Evolutionary conservation across 2,113 vertebrate species (phyloP).

Genomic region (Dipodomys ordii): DNA sequence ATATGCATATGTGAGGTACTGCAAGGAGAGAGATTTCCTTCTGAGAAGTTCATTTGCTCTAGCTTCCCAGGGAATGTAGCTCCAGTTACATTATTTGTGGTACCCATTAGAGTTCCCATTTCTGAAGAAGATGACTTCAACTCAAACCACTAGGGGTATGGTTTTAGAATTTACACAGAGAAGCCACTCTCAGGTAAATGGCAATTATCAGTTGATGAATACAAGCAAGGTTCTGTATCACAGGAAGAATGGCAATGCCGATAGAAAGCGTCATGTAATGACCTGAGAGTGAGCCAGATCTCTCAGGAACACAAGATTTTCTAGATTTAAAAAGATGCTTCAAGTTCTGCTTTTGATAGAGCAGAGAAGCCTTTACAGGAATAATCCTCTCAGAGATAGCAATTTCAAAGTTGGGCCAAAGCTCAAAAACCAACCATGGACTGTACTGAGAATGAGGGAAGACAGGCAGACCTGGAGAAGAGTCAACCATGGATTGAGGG

Average conservation of each 20-base stretch:
- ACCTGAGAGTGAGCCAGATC: constrained; percentile 75
- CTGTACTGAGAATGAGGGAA: neutral
- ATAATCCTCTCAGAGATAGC: too few species aligned
- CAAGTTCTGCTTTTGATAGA: neutral
- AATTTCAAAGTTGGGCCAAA: neutral
- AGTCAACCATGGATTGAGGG: neutral
- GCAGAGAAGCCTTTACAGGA: neutral
- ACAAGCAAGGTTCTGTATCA: constrained; percentile 79
- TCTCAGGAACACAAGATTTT: neutral
- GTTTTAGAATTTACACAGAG: constrained; percentile 78
- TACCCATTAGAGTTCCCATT: constrained; percentile 27
- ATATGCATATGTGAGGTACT: neutral
- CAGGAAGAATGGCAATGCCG: constrained; percentile 79
- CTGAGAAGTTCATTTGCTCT: constrained; percentile 24
- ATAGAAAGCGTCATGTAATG: constrained; percentile 78
- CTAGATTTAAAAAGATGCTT: neutral
- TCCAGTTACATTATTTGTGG: neutral
- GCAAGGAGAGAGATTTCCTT: constrained; percentile 52
- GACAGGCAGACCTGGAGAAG: neutral
- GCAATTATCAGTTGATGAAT: constrained; percentile 79
- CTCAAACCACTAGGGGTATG: constrained; percentile 70
- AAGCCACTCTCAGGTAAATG: constrained; percentile 74
- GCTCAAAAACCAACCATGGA: neutral
- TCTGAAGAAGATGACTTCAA: constrained; percentile 50
- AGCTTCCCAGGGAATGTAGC: constrained; percentile 13